These are phyloP conservation scores for Allophyes oxyacanthae DNA, from an alignment of 2,888 invertebrate genomes.

Conservation along the genomic window DNA sequence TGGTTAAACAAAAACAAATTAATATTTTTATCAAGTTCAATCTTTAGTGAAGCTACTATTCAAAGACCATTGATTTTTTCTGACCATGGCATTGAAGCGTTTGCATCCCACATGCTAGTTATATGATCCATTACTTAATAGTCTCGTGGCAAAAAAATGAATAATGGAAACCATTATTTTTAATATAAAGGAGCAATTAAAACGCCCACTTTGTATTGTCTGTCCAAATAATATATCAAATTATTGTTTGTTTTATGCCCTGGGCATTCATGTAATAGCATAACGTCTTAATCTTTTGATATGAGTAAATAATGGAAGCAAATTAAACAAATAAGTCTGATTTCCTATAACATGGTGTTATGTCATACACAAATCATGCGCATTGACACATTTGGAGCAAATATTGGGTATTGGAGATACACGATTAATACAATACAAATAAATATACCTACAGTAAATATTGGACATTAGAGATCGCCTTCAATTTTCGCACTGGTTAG, in stretches of 20 bases:
- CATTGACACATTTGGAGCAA: too few species aligned
- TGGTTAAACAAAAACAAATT: slow-evolving; percentile 31
- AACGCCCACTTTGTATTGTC: slow-evolving; percentile 38
- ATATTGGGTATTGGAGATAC: too few species aligned
- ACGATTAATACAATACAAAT: too few species aligned
- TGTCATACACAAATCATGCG: too few species aligned
- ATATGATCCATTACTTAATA: slow-evolving; percentile 38
- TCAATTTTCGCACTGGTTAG: too few species aligned
- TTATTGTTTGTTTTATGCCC: slow-evolving; percentile 19
- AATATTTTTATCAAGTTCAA: slow-evolving; percentile 39
- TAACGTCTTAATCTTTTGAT: slow-evolving; percentile 11
- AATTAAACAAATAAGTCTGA: slow-evolving; percentile 10
- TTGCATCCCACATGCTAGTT: slow-evolving; percentile 27
- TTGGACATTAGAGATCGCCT: too few species aligned
- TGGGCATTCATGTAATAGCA: slow-evolving; percentile 22
- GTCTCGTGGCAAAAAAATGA: slow-evolving; percentile 43
- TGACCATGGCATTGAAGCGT: slow-evolving; percentile 43
- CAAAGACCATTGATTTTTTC: slow-evolving; percentile 40
- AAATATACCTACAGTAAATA: too few species aligned
- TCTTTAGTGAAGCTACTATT: slow-evolving; percentile 30
- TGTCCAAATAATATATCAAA: slow-evolving; percentile 24
- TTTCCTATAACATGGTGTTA: neutral
- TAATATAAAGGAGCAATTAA: slow-evolving; percentile 46
- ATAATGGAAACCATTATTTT: slow-evolving; percentile 41
- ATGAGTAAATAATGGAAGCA: neutral